A percentile compares a stretch with the other conserved stretches of the same genome.
phyloP scores from a whole-genome alignment of 2,113 vertebrate genomes.

The Hystrix brachyura region DNA sequence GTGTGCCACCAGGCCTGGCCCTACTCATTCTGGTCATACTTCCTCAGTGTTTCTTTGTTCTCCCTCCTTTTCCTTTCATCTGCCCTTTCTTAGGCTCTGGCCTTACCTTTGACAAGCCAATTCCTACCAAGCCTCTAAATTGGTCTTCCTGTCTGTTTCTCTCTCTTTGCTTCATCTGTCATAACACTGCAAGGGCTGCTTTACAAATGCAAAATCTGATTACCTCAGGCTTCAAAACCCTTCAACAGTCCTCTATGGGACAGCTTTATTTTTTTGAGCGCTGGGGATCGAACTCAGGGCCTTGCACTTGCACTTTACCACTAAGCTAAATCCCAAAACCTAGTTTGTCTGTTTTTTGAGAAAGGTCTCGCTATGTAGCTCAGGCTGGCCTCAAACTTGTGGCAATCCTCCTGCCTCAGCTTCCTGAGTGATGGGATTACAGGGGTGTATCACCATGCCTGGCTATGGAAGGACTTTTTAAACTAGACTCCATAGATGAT shows the following conservation, averaged over 20 bases:
- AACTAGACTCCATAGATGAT: not conserved
- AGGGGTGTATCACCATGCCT: not conserved
- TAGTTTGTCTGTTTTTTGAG: not conserved
- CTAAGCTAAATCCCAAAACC: no score
- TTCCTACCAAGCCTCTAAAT: not conserved
- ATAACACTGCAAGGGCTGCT: not conserved
- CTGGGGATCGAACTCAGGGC: no score
- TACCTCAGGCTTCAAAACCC: not conserved
- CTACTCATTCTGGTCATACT: not conserved
- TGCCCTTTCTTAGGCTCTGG: not conserved
- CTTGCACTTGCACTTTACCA: no score
- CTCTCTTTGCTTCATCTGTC: not conserved
- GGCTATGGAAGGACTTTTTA: not conserved
- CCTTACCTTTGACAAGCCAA: not conserved
- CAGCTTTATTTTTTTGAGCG: not conserved
- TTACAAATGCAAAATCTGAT: conserved; percentile 25
- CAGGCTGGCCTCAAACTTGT: not conserved
- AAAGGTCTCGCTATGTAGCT: not conserved
- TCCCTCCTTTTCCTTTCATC: not conserved
- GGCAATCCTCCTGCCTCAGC: not conserved
- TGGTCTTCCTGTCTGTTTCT: not conserved
- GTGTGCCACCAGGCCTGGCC: not conserved
- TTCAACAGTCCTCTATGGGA: not conserved
- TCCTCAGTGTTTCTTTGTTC: not conserved
- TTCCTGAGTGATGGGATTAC: not conserved